These are phyloP conservation scores for Trinectes maculatus DNA, from an alignment of 2,113 vertebrate species.

Conservation along the genomic window DNA sequence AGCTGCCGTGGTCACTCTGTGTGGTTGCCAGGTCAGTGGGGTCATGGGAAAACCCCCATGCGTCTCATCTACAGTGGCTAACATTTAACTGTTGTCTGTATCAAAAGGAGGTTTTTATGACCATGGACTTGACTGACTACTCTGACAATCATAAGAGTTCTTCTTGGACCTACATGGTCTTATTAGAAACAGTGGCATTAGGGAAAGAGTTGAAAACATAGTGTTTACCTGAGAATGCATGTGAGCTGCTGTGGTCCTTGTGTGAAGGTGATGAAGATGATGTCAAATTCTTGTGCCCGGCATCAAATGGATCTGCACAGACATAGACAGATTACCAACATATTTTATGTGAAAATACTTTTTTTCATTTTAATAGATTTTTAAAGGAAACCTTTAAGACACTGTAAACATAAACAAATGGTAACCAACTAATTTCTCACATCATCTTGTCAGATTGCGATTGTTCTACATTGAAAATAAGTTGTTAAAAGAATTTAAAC, in stretches of 20 bases:
- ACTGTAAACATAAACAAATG: no score
- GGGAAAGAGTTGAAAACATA: neutral
- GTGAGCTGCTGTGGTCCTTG: conserved; percentile 66
- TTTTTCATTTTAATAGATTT: no score
- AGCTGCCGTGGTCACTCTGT: conserved; percentile 48
- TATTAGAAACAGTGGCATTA: neutral
- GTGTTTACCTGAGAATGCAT: conserved; percentile 83
- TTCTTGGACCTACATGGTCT: no score
- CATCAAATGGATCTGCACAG: conserved; percentile 52
- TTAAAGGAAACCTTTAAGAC: no score
- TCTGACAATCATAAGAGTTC: neutral
- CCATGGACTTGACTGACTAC: neutral
- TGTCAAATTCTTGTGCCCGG: conserved; percentile 27
- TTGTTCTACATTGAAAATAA: no score
- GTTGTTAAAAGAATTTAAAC: no score
- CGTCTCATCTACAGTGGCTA: conserved; percentile 5
- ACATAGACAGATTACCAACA: conserved; percentile 23
- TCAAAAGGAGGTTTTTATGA: conserved; percentile 10
- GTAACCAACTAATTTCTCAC: no score
- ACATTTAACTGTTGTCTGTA: conserved; percentile 18
- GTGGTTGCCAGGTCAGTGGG: conserved; percentile 72
- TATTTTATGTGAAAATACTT: neutral
- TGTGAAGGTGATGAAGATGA: no score
- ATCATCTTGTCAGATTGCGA: no score
- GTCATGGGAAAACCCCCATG: conserved; percentile 75